Conservation (phyloP, 2,113 vertebrate species). For the Bubo scandiacus region DNA sequence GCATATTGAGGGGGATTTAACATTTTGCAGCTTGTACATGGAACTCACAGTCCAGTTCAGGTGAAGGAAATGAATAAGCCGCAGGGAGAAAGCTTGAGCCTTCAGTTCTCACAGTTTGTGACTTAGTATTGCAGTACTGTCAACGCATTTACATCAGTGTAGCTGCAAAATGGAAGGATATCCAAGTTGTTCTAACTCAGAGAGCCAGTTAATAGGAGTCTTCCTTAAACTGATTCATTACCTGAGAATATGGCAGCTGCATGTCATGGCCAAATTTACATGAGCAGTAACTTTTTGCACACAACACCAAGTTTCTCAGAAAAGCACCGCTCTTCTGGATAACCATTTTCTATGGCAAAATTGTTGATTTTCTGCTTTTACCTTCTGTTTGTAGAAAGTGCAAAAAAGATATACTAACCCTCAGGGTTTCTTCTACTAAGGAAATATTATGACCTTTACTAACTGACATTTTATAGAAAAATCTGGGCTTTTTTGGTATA, state of each 20-base stretch:
- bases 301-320: background rate
- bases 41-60: background rate
- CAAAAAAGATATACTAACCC: background rate
- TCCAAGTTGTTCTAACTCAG: background rate
- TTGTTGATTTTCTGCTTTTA: background rate
- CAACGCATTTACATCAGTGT: background rate
- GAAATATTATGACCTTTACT: background rate
- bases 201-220: background rate
- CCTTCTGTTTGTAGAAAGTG: background rate
- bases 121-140: background rate
- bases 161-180: background rate
- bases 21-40: background rate
- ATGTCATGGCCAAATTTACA: background rate
- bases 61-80: background rate
- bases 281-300: background rate
- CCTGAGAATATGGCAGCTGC: background rate
- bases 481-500: accelerated
- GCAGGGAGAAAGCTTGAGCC: background rate
- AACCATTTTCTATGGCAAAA: background rate
- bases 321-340: background rate
- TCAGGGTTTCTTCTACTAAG: background rate
- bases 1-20: background rate
- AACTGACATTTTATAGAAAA: background rate
- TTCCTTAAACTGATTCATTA: background rate
- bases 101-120: background rate